Evolutionary conservation across 1,140 invertebrate species (phyloP), one percentile per base, ranked within the genome.

Genomic region (Nylanderia fulva): DNA sequence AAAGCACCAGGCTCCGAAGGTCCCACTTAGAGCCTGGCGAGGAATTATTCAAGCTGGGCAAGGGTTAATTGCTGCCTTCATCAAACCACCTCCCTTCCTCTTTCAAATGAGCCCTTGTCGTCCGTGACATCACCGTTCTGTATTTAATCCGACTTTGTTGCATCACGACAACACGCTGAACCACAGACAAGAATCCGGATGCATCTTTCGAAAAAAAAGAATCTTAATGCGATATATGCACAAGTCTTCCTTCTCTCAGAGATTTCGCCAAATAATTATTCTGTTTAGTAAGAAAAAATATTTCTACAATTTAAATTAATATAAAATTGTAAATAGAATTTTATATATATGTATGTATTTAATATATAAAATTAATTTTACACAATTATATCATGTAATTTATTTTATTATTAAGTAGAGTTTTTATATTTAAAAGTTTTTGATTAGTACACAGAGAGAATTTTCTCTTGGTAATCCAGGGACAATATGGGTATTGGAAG

Each of bases 11-110:
- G 85, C 88, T 82, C 66, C 75, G 72, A 90, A 85, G 88, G 88
- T 89, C 60, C 88, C 88, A 85, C 82, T 90, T 90, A 85, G 87
- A 75, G 54, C 71, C 42, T 39, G 69, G 52, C 56, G 63, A 68
- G 84, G 87, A 90, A 90, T 90, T 90, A 90, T 90, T 89, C 89
- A 87, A 90, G 83, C 88, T 89, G 89, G 77, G 58, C 89, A 87
- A 87, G 89, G 89, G 89, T 90, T 90, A 90, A 90, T 90, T 90
- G 77, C 83, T 82, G 83, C 52, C 83, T 87, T 90, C 88, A 83
- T 90, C 77, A 87, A 85, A 90, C 74, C 69, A 86, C 69, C 88
- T 86, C 85, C 80, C 74, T 76, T 86, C 87, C 88, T 84, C 85
- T 63, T 89, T 72, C 68, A 63, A 89, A 85, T 54, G 74, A 84